A percentile compares a stretch with the other conserved stretches of the same genome.
Conservation (phyloP, 2,888 invertebrate species). For the Maniola hyperantus region DNA sequence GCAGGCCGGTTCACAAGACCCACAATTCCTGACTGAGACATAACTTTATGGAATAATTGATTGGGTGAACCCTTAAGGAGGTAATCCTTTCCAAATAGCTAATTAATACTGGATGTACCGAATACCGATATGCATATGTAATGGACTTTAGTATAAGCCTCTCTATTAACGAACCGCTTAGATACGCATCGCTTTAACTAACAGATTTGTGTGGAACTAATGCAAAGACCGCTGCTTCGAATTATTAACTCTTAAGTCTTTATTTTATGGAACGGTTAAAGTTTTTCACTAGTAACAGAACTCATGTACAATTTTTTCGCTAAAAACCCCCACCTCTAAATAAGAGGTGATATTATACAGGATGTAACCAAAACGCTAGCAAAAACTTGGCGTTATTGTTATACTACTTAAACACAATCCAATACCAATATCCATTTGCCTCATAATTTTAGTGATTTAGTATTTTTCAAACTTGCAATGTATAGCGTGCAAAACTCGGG, state of each 20-base stretch:
- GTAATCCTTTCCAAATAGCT: conserved; percentile 40
- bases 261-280: not conserved
- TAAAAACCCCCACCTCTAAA: too few relatives aligned
- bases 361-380: too few relatives aligned
- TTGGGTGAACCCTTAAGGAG: conserved; percentile 37
- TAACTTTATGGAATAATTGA: conserved; percentile 61
- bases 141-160: conserved; percentile 14
- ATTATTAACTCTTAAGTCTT: not conserved
- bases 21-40: conserved; percentile 57
- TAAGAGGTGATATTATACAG: too few relatives aligned
- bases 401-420: too few relatives aligned
- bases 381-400: too few relatives aligned
- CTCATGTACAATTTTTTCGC: not conserved
- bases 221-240: not conserved
- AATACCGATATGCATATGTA: conserved; percentile 18
- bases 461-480: too few relatives aligned
- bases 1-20: conserved; percentile 47
- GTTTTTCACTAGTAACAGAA: not conserved
- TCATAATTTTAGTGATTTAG: too few relatives aligned
- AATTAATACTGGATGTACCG: conserved; percentile 32
- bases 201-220: conserved; percentile 10
- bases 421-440: too few relatives aligned
- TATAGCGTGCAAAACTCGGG: too few relatives aligned
- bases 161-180: conserved; percentile 3
- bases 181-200: conserved; percentile 2